Evolutionary conservation across 2,888 invertebrate species (phyloP), one percentile per base, ranked within the genome.

Genomic region (Arrhopalites spinosus): DNA sequence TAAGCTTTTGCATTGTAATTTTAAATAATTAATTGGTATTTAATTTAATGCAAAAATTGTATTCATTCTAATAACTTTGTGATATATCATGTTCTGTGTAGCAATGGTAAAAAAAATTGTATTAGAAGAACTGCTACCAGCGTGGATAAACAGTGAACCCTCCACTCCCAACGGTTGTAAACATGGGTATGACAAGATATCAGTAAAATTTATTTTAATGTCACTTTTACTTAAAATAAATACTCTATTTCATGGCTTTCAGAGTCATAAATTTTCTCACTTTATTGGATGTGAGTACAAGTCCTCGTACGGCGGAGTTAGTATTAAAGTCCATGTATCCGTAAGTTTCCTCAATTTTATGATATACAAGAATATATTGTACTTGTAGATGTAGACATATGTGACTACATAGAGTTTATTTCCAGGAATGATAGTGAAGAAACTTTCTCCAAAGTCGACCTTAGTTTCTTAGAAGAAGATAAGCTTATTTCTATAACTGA

Each of bases 371-470:
- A 17, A 61, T 17, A 3, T 61, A 45, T 61, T 59, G 25, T 3
- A 7, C 5, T 20, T 3, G 17, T 53, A n/a, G 15, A 53, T 53
- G 53, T 53, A 53, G 17, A 53, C 17, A 53, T 53, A 53, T 20
- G 53, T 53, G 3, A 20, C 3, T 61, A 61, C 13, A 23, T n/a
- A 61, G 5, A 27, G 5, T 3, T 61, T 25, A 25, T 61, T 61
- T 61, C 25, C n/a, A 78, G 78, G 13, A 68, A 78, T 30, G 68
- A 73, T 71, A 70, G 63, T 23, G 64, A 68, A 29, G 78, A 78
- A 47, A 66, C 70, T 2, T 78, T 78, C 67, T 59, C 63, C 17
- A 47, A 47, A 29, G 43, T 71, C 0, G 75, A 78, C 45, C 47
- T 61, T 20, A 73, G 29, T 47, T 78, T 78, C 23, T 50, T 78